Evolutionary conservation across 2,113 vertebrate species (phyloP).

Genomic region (Otus sunia): DNA sequence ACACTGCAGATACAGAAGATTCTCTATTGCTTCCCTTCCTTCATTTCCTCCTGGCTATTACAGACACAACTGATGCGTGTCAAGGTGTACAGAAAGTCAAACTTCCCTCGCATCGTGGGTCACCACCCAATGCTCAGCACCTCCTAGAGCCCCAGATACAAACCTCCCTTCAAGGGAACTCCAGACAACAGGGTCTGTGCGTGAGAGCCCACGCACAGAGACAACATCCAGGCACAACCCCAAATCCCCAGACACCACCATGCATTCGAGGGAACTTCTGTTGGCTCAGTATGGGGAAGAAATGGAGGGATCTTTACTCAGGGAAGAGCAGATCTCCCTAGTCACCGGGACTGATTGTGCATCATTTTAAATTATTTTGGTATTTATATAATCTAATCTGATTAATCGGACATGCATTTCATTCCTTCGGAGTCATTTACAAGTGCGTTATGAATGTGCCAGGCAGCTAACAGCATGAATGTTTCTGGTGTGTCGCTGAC

Average conservation of each 20-base stretch:
- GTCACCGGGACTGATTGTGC: neutral
- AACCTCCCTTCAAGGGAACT: neutral
- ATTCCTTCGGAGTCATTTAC: conserved; percentile 10
- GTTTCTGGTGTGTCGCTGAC: neutral
- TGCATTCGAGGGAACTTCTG: neutral
- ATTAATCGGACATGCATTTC: conserved; percentile 36
- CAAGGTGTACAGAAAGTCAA: neutral
- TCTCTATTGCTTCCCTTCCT: neutral
- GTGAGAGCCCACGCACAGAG: no score
- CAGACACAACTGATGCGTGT: rapidly evolving
- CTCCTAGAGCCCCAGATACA: neutral
- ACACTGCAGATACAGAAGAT: neutral
- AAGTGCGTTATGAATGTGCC: neutral
- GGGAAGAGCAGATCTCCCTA: neutral
- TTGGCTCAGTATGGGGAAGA: neutral
- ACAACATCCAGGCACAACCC: neutral
- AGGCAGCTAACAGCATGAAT: neutral
- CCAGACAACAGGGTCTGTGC: no score
- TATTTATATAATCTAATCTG: conserved; percentile 15
- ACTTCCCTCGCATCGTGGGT: neutral
- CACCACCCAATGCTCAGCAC: neutral
- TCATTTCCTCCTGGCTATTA: neutral
- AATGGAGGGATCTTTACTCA: neutral
- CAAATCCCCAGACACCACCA: rapidly evolving
- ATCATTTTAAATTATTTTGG: conserved; percentile 27